phyloP scores from a whole-genome alignment of 2,888 invertebrate genomes.

The Tenthredo scrophulariae region DNA sequence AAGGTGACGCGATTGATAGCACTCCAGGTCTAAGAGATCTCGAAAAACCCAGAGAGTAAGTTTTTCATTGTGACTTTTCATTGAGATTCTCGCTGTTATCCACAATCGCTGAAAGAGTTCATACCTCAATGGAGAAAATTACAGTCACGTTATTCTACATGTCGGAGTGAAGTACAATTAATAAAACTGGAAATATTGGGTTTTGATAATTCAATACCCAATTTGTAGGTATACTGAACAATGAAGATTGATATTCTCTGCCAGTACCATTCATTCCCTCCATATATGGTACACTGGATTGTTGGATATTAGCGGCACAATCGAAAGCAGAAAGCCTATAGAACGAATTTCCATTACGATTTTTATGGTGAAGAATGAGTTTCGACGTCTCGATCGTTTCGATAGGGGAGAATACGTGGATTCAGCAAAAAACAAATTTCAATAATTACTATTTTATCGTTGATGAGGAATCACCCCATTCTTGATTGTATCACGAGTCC shows the following conservation, averaged over 20 bases:
- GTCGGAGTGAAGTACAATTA: background rate
- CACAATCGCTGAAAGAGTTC: background rate
- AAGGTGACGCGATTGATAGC: slow-evolving; percentile 78
- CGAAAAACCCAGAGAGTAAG: slow-evolving; percentile 42
- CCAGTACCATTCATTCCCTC: background rate
- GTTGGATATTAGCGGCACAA: background rate
- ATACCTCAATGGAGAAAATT: background rate
- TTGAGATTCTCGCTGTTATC: background rate
- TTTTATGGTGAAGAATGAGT: background rate
- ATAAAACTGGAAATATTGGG: background rate
- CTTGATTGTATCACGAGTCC: slow-evolving; percentile 14
- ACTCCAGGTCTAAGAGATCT: slow-evolving; percentile 60
- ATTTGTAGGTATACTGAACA: background rate
- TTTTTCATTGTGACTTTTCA: background rate
- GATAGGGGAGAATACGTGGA: background rate
- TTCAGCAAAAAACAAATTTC: slow-evolving; percentile 21
- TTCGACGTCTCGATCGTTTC: background rate
- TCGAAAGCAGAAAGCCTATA: background rate
- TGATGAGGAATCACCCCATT: slow-evolving; percentile 32
- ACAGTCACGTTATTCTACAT: background rate
- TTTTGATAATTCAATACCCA: background rate
- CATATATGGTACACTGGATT: background rate
- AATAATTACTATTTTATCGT: background rate
- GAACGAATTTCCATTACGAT: background rate
- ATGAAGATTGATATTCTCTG: background rate